These are phyloP conservation scores for Brachyrhaphis roseni DNA, from an alignment of 2,797 vertebrate species.

Conservation along the genomic window DNA sequence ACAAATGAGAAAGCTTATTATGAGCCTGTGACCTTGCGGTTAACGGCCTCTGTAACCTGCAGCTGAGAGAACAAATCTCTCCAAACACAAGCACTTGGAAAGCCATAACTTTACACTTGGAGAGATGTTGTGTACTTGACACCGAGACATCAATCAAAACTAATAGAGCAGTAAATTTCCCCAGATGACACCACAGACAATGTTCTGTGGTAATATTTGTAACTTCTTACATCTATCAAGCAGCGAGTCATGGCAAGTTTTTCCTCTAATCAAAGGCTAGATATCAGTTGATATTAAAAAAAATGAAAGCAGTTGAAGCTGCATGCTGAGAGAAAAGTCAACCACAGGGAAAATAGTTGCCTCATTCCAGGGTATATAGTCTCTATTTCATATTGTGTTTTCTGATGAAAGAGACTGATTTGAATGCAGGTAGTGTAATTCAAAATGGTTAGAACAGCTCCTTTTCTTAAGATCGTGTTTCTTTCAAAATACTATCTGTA, in stretches of 20 bases:
- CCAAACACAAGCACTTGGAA: conserved; percentile 9
- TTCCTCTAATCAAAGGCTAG: conserved; percentile 23
- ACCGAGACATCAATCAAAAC: conserved; percentile 21
- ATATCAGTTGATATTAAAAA: conserved; percentile 24
- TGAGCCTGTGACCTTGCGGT: conserved; percentile 4
- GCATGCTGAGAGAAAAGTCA: conserved; percentile 1
- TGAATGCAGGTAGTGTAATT: background rate
- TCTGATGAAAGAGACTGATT: background rate
- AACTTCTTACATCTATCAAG: conserved; percentile 11
- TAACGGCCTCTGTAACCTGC: conserved; percentile 14
- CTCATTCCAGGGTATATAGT: conserved; percentile 7
- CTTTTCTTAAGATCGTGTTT: background rate
- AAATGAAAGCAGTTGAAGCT: conserved; percentile 15
- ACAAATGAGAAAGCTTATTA: conserved; percentile 20
- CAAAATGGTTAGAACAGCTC: background rate
- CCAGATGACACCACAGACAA: conserved; percentile 6
- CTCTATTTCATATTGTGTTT: background rate
- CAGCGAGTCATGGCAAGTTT: conserved; percentile 11
- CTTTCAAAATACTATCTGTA: background rate
- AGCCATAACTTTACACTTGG: conserved; percentile 5
- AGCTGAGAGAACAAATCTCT: conserved; percentile 13
- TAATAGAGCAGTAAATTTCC: conserved; percentile 27
- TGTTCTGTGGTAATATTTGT: conserved; percentile 10
- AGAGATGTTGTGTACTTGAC: conserved; percentile 16
- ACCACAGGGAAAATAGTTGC: background rate